Base-by-base conservation (phyloP, 2,888 invertebrate genomes). In the Panzeria rudis region DNA sequence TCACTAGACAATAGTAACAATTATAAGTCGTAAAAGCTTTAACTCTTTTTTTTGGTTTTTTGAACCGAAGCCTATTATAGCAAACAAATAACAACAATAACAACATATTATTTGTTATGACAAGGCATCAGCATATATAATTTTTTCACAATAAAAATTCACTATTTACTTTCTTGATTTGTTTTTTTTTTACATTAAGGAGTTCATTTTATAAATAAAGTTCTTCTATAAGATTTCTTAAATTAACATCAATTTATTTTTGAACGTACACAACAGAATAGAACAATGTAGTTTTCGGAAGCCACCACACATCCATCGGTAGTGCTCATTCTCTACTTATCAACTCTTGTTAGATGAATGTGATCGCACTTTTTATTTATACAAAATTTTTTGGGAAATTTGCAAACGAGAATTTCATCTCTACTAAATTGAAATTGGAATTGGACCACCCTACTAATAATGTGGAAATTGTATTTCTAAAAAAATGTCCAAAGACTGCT, bases 111-210 rank as follows among this genome's bases (percentile, higher is more conserved):
- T 66, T 71, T 77, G 76, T 83, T 83, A 72, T 83, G 82, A 77
- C 77, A 81, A 84, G 73, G 84, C 84, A 84, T 77, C 81, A 77
- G 81, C 84, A 77, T 77, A 77, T 64, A 50, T 69, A 68, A 69
- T 47, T 69, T 56, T 25, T 52, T 25, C 23, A 56, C 23, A 62
- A 68, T 77, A 72, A 50, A 66, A 80, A 41, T 71, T 64, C 13
- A 44, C 29, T 38, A 52, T 32, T 56, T n/a, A n/a, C n/a, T n/a
- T 56, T 52, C 20, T 62, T 71, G 41, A 52, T 17, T 52, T 35
- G 44, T 15, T 9, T 56, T 38, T 66, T 56, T 25, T 17, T 56
- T 47, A 29, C 17, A 66, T 72, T 77, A 69, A 25, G 68, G 73
- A 0, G n/a, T 68, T 72, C 38, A 25, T n/a, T 32, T 41, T 69